phyloP scores from a whole-genome alignment of 2,797 vertebrate genomes.

The Falco cherrug region DNA sequence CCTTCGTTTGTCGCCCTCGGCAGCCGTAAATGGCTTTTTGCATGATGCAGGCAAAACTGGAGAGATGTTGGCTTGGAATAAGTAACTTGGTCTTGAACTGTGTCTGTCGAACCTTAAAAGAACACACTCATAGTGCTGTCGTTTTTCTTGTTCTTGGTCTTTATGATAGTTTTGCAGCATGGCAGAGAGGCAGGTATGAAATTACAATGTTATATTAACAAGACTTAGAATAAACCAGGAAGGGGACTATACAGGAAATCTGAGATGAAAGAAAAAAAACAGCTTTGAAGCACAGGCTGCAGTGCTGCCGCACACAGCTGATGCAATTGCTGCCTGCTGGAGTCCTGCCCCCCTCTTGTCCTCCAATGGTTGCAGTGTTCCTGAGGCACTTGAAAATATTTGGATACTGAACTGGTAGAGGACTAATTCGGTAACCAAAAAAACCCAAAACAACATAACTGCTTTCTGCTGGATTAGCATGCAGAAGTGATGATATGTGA shows the following conservation, averaged over 20 bases:
- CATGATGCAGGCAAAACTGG: background rate
- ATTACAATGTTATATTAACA: background rate
- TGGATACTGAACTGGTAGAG: background rate
- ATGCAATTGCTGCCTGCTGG: background rate
- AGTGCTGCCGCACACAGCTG: background rate
- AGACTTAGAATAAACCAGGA: background rate
- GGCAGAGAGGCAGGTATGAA: background rate
- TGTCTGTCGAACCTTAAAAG: background rate
- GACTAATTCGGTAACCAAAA: background rate
- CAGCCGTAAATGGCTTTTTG: background rate
- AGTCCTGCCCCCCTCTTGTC: background rate
- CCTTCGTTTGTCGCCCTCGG: accelerated
- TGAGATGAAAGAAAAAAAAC: background rate
- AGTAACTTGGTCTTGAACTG: background rate
- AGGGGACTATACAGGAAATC: background rate
- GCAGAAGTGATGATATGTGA: background rate
- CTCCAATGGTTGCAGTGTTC: background rate
- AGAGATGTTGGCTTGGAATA: background rate
- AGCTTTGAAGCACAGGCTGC: background rate
- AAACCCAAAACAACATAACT: too few species aligned
- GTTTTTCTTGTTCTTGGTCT: background rate
- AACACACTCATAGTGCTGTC: background rate
- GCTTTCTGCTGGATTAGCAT: background rate
- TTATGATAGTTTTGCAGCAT: background rate
- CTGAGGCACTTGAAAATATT: background rate